Evolutionary conservation across 1,140 invertebrate genomes (phyloP), one percentile per base, ranked within the genome.

Genomic region (Drosophila novamexicana): DNA sequence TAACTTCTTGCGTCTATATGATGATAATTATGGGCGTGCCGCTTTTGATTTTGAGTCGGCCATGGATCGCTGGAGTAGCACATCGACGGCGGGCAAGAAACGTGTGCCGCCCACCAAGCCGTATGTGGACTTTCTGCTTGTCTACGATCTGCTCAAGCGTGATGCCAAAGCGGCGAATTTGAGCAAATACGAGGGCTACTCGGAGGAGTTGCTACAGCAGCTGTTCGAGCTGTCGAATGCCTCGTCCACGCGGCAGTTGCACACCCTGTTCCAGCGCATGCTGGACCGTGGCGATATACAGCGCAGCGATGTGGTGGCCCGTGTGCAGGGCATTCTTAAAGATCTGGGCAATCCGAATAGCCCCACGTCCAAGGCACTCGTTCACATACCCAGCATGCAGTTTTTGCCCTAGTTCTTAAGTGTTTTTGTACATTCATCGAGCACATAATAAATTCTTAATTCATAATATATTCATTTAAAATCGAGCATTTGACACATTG

Each of bases 101-200:
- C 77, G 91, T 18, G 79, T 92, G 12, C 91, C 92, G 9, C 91
- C 91, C 16, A 92, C 92, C 1, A 91, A 92, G 44, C 92, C 92
- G 0, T 92, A 92, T 58, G 92, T 92, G 6, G 90, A 92, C 45
- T 92, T 92, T 57, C 57, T 92, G 37, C 74, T 92, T 34, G 79
- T 92, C 9, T 92, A 92, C 54, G 92, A 92, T 69, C 61, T 92
- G n/a, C 67, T 92, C 0, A 92, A 92, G 64, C 90, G 92, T 5
- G 92, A 92, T 62, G 92, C 92, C 7, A 92, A 92, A 50, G 81
- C 91, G 1, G 75, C 82, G 1, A 92, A 91, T 75, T 72, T 92
- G 0, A 91, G 81, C 63, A 91, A 92, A 83, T 92, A 92, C 42
- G 85, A 91, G 44, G 91, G 91, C 4, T 92, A 92, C 29, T 78